Base-by-base conservation (phyloP, 2,113 vertebrate genomes). In the Capreolus pygargus region DNA sequence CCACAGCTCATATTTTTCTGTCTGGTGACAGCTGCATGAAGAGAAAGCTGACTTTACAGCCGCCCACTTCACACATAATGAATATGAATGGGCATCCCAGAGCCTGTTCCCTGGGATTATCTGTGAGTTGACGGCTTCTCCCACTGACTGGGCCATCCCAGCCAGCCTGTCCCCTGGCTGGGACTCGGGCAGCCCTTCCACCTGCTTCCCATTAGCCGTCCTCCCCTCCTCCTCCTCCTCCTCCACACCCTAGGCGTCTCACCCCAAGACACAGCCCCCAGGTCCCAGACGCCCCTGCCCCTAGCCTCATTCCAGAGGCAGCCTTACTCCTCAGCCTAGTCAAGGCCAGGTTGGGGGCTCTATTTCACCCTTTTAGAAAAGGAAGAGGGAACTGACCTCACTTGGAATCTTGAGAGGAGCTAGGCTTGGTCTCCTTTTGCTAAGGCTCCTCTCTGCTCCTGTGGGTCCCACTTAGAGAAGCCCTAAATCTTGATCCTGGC, bases 1-100 rank as follows among this genome's bases (percentile, higher is more conserved):
- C 98, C 96, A 95, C 98, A 99, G 98, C 98, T 98, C 97, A 97
- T 99, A 98, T 97, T 98, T 98, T 98, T 99, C 94, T 84, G 95
- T 86, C 67, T 79, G 97, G 94, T 98, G 98, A 98, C 98, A 99
- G 98, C 97, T 97, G 98, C 98, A 98, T 98, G 98, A 98, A 98
- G 97, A 98, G 97, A 98, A 98, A 98, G 98, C 98, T 97, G 98
- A 98, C 98, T 98, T 98, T 82, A 98, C 96, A 88, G 98, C 98
- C 95, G 83, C 97, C 98, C 52, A 89, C 98, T 98, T 98, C 96
- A 97, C 98, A 97, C 95, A 57, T 98, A 98, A 98, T 97, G 96
- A 98, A 97, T 97, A 98, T 97, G 97, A 97, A 98, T 98, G 97
- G 98, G 97, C 94, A 98, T 54, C 97, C 85, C 76, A 17, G 96